Evolutionary conservation across 53 echinoderm and acorn worm genomes (phyloP).

Genomic region (Echinometra lucunter): DNA sequence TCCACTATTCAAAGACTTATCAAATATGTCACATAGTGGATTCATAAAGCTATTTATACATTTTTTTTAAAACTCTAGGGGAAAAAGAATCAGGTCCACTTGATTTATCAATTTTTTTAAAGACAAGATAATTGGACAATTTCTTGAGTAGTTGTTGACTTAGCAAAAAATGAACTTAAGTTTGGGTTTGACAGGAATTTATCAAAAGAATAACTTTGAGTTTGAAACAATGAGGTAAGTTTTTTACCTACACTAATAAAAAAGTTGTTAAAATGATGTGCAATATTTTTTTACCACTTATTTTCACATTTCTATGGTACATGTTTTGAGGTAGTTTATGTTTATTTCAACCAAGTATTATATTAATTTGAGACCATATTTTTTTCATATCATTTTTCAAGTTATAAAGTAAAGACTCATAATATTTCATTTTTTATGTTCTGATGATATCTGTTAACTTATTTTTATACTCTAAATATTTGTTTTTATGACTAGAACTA

Average conservation of each 20-base stretch:
- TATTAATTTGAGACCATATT: background rate
- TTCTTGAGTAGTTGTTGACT: no score
- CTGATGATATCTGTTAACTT: background rate
- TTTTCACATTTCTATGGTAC: background rate
- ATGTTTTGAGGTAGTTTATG: no score
- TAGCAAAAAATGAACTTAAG: background rate
- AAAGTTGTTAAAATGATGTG: background rate
- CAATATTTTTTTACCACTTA: constrained; percentile 13
- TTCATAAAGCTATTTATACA: no score
- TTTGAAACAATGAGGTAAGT: background rate
- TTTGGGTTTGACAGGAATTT: background rate
- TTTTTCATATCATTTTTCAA: background rate
- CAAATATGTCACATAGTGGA: no score
- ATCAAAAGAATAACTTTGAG: background rate
- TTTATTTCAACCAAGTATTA: background rate
- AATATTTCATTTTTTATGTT: background rate
- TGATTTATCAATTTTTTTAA: no score
- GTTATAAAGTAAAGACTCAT: background rate
- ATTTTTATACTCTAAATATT: no score
- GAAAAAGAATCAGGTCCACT: no score
- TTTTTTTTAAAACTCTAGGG: no score
- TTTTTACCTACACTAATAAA: constrained; percentile 18
- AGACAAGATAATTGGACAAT: no score
- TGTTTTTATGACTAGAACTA: no score
- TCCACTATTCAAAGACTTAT: no score